phyloP scores from a whole-genome alignment of 2,113 vertebrate species.

The Vimba vimba region DNA sequence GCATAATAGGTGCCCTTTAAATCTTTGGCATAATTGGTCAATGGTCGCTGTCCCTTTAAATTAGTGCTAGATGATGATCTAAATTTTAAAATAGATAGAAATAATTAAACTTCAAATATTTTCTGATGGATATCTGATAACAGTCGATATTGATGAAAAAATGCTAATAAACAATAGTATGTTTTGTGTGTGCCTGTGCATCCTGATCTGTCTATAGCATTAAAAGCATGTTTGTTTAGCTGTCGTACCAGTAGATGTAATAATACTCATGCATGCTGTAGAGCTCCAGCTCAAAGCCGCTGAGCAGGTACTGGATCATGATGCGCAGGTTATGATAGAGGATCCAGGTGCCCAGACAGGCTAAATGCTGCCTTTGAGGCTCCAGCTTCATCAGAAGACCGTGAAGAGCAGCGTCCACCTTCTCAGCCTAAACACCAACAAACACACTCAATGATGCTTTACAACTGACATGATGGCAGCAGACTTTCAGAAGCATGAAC shows the following conservation, averaged over 20 bases:
- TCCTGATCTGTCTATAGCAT: background rate
- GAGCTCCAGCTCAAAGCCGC: constrained; percentile 96
- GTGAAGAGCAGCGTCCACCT: constrained; percentile 95
- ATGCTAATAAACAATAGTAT: too few species aligned
- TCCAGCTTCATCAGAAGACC: constrained; percentile 96
- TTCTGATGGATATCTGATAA: too few species aligned
- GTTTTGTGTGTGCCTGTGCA: background rate
- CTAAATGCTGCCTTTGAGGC: constrained; percentile 94
- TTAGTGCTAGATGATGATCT: too few species aligned
- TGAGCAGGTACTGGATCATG: constrained; percentile 99
- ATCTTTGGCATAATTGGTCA: too few species aligned
- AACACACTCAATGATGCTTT: background rate
- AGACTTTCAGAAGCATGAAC: background rate
- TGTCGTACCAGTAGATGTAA: constrained; percentile 95
- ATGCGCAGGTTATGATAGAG: constrained; percentile 97
- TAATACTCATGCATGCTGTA: constrained; percentile 99
- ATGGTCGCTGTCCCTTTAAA: too few species aligned
- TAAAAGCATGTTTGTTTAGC: background rate
- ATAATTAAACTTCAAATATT: too few species aligned
- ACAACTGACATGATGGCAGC: background rate
- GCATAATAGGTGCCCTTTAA: too few species aligned
- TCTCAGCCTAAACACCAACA: constrained; percentile 84
- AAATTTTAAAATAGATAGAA: too few species aligned
- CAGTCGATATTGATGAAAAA: too few species aligned
- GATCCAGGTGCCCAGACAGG: constrained; percentile 97